A percentile compares a stretch with the other conserved stretches of the same genome.
phyloP scores from a whole-genome alignment of 1,140 invertebrate genomes.

The Rhopalosiphum padi region DNA sequence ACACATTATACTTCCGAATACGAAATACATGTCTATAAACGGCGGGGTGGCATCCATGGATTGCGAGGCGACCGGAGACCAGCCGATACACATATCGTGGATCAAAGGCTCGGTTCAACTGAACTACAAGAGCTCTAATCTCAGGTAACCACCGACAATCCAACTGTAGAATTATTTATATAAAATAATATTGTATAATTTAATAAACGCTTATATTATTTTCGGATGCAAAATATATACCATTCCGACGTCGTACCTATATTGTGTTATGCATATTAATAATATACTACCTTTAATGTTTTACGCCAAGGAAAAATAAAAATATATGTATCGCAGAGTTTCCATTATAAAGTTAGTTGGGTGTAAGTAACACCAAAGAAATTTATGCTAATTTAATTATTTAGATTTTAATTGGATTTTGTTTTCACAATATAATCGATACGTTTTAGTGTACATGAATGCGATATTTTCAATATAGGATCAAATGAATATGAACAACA shows the following conservation, averaged over 20 bases:
- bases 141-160: background rate
- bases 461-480: too few relatives aligned
- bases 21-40: conserved; percentile 65
- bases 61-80: conserved; percentile 71
- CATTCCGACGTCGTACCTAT: background rate
- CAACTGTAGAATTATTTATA: too few relatives aligned
- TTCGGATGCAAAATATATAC: background rate
- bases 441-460: background rate
- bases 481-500: too few relatives aligned
- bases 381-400: background rate
- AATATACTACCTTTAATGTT: background rate
- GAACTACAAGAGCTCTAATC: conserved; percentile 64
- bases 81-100: conserved; percentile 71
- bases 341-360: background rate
- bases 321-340: background rate
- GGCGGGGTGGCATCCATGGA: conserved; percentile 67
- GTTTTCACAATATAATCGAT: too few relatives aligned
- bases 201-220: background rate
- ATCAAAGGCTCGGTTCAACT: conserved; percentile 65
- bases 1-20: conserved; percentile 64
- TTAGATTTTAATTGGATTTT: background rate
- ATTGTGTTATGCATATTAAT: background rate
- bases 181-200: background rate
- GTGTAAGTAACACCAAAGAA: background rate
- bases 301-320: background rate